Base-by-base conservation (phyloP, 2,797 vertebrate genomes). In the Epinephelus awoara region DNA sequence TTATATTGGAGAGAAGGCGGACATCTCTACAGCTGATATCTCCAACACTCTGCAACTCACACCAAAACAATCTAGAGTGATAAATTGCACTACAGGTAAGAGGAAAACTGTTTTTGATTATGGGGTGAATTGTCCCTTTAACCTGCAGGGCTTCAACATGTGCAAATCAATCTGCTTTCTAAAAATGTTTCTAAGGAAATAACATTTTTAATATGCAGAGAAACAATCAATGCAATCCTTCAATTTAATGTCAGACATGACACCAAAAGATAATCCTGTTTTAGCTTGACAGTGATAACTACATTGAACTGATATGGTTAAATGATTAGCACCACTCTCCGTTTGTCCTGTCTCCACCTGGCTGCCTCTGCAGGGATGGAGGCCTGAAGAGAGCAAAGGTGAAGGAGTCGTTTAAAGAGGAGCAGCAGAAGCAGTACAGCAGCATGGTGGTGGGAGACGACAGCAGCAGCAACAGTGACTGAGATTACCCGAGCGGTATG, bases 391-490 rank as follows among this genome's bases (percentile, higher is more conserved):
- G 98, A 88, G 97, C 88, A 0, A 98, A 97, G 91, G 98, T 99
- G 80, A 99, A 99, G 92, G 96, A 97, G 2, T 94, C 95, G 0
- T 97, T 96, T 47, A 98, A 94, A 87, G 96, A 99, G 82, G 95
- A 98, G 70, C 97, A 99, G 81, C 98, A 99, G 95, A 99, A 97
- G 87, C 96, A 95, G 89, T 99, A 99, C 88, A 99, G 98, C 95
- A 96, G 91, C 90, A 98, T 98, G 96, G 95, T 99, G 54, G 96
- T 96, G 76, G 96, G 96, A 85, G 96, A 95, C 0, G 93, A 96
- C 62, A 91, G 93, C 88, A 82, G 82, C 89, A 81, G 81, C 86
- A 91, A 86, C 88, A 93, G 93, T 72, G 89, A 95, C 86, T 92
- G 82, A 93, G 46, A 18, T 11, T 42, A 18, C 13, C 12, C 56